Conservation (phyloP, 2,888 invertebrate species). For the Agonopterix subpropinquella region DNA sequence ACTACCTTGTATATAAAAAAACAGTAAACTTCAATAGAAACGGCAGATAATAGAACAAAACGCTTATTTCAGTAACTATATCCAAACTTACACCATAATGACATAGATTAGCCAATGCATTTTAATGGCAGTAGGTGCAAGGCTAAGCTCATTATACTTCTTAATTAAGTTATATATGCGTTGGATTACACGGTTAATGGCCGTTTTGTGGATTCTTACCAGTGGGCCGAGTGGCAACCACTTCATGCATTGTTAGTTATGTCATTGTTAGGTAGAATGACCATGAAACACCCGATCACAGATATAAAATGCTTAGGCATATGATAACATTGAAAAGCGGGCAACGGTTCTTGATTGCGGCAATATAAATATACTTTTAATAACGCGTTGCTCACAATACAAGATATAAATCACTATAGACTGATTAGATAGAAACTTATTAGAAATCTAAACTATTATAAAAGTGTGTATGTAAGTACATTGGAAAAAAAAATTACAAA, state of each 20-base stretch:
- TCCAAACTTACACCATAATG: constrained; percentile 17
- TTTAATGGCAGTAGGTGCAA: constrained; percentile 15
- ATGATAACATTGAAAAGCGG: constrained; percentile 19
- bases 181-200: constrained; percentile 14
- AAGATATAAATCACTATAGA: too few species aligned
- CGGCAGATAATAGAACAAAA: too few species aligned
- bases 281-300: constrained; percentile 25
- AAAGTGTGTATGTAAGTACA: too few species aligned
- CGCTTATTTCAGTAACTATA: constrained; percentile 10
- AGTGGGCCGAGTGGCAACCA: constrained; percentile 6
- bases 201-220: constrained; percentile 12
- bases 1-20: too few species aligned
- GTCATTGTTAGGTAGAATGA: constrained; percentile 23
- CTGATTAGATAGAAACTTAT: too few species aligned
- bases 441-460: too few species aligned
- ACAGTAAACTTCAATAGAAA: too few species aligned
- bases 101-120: constrained; percentile 17
- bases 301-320: constrained; percentile 16
- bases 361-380: constrained; percentile 2
- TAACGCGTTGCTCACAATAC: not conserved
- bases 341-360: not conserved
- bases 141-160: constrained; percentile 19
- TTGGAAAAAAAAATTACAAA: too few species aligned
- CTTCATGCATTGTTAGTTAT: constrained; percentile 21
- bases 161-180: constrained; percentile 18